Evolutionary conservation across 1,140 invertebrate species (phyloP), one percentile per base, ranked within the genome.

Genomic region (Sitobion miscanthi): DNA sequence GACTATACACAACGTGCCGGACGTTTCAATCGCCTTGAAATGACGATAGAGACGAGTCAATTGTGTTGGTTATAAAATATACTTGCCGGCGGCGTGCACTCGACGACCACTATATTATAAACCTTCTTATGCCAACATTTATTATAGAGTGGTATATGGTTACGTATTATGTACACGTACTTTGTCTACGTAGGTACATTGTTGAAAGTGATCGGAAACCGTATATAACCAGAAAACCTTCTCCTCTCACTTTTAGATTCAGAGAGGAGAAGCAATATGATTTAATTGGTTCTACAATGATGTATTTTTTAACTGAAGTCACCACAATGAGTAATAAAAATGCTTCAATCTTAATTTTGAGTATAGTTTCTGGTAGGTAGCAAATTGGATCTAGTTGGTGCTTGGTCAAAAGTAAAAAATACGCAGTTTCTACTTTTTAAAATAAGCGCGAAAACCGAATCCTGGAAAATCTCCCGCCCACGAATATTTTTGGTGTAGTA

Each of bases 231-330:
- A 77, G 62, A 77, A 77, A 77, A 77, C 62, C 30, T 77, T 77
- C 62, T 77, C 62, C 62, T 77, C 62, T 77, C 62, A 77, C 62
- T 77, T 77, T 77, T 77, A 77, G 62, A 77, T 77, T 77, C 62
- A 5, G 62, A 77, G 62, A n/a, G 1, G 5, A 77, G n/a, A 1
- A n/a, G 14, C 62, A 77, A n/a, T 52, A 52, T 17, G 30, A 77
- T n/a, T 77, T 14, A n/a, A 77, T 77, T n/a, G n/a, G 30, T 77
- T 35, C 17, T n/a, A 21, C 52, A 54, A 23, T 21, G 21, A 54
- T 21, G 52, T 54, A 54, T n/a, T 77, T 77, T 17, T 77, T n/a
- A 69, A 17, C 30, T 69, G 11, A 77, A n/a, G 62, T n/a, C 62
- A 77, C 30, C 14, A 77, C 17, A 5, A 77, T 17, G n/a, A 77